A percentile compares a stretch with the other conserved stretches of the same genome.
Evolutionary conservation across 2,113 vertebrate genomes (phyloP).

Genomic region (Xyrauchen texanus): DNA sequence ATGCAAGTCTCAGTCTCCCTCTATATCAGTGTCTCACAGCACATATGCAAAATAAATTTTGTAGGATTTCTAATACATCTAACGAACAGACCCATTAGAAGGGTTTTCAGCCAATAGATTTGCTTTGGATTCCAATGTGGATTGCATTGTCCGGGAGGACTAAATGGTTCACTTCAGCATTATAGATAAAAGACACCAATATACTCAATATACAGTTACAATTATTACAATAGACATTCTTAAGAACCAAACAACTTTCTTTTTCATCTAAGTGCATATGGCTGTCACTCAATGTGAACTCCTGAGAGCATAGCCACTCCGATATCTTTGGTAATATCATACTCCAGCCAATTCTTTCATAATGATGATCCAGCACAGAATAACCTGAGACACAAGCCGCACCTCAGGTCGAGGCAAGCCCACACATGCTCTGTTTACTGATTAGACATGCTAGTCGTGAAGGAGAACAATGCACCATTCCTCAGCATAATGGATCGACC

Average conservation of each 20-base stretch:
- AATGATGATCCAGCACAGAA: constrained; percentile 42
- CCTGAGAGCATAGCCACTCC: background rate
- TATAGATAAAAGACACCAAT: too few species aligned
- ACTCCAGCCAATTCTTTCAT: constrained; percentile 31
- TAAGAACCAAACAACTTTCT: background rate
- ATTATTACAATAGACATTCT: background rate
- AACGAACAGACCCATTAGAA: too few species aligned
- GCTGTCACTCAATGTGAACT: constrained; percentile 8
- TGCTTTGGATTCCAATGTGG: too few species aligned
- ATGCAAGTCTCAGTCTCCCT: too few species aligned
- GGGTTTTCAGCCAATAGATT: too few species aligned
- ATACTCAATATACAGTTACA: too few species aligned
- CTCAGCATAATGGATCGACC: constrained; percentile 45
- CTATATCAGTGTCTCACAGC: too few species aligned
- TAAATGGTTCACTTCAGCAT: too few species aligned
- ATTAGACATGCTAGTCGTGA: constrained; percentile 72
- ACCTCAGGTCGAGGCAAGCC: constrained; percentile 63
- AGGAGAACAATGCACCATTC: constrained; percentile 67
- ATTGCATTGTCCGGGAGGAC: too few species aligned
- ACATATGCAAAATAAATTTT: too few species aligned
- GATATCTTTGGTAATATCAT: constrained; percentile 29
- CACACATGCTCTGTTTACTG: constrained; percentile 66
- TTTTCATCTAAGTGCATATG: background rate
- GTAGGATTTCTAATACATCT: too few species aligned
- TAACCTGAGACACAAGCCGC: constrained; percentile 58